Conservation (phyloP, 2,888 invertebrate genomes). For the Idaea aversata region DNA sequence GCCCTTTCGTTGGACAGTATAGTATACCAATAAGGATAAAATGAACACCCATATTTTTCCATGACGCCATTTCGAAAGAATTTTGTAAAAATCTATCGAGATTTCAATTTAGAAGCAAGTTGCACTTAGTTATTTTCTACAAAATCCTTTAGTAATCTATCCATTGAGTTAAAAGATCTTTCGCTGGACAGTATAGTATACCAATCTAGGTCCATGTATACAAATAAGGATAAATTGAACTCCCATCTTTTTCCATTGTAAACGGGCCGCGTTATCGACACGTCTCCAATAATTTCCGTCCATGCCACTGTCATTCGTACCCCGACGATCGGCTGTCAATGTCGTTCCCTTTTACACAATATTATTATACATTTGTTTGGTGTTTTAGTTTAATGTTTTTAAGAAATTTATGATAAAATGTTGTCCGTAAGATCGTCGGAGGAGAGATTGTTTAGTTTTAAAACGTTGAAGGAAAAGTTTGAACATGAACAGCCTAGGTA, state of each 20-base stretch:
- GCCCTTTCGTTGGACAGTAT: background rate
- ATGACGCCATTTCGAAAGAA: background rate
- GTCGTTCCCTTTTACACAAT: constrained; percentile 17
- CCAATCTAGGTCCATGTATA: too few relatives aligned
- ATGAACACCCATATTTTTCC: constrained; percentile 7
- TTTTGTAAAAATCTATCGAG: too few relatives aligned
- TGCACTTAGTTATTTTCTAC: too few relatives aligned
- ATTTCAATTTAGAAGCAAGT: too few relatives aligned
- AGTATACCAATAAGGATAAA: background rate
- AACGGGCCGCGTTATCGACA: constrained; percentile 22
- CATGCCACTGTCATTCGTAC: constrained; percentile 30
- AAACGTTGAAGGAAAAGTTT: constrained; percentile 67
- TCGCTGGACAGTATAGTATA: background rate
- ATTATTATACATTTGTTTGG: constrained; percentile 10
- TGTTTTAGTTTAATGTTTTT: constrained; percentile 15
- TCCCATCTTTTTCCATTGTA: constrained; percentile 14
- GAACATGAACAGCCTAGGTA: constrained; percentile 68
- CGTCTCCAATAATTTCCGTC: background rate
- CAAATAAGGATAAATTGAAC: background rate
- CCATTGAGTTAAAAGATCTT: background rate
- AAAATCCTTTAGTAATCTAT: too few relatives aligned
- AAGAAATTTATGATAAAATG: constrained; percentile 47
- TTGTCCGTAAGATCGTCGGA: constrained; percentile 56
- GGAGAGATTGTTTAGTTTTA: constrained; percentile 64
- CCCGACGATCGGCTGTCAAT: constrained; percentile 15